Evolutionary conservation across 2,113 vertebrate species (phyloP).

Genomic region (Dipodomys ordii): DNA sequence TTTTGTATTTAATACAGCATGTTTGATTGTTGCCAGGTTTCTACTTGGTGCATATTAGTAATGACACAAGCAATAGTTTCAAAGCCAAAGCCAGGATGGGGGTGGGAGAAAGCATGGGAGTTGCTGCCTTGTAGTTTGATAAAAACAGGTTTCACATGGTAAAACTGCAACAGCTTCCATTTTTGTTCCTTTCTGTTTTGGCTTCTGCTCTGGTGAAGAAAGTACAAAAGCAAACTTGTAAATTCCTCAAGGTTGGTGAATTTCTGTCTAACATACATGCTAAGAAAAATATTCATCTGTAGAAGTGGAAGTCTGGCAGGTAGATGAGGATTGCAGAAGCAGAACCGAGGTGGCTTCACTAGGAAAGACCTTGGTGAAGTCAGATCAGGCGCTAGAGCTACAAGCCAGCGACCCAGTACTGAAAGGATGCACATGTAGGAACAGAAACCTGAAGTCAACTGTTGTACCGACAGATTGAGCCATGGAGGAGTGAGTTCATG

Average conservation of each 20-base stretch:
- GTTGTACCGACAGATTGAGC: not conserved
- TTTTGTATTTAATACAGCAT: conserved; percentile 45
- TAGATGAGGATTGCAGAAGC: not conserved
- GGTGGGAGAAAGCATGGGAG: not conserved
- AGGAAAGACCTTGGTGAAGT: not conserved
- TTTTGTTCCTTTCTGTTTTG: not conserved
- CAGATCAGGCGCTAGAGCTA: not conserved
- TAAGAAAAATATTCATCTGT: not conserved
- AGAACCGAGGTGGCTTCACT: too few species aligned
- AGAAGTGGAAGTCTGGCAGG: not conserved
- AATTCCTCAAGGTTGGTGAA: not conserved
- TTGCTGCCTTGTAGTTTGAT: not conserved
- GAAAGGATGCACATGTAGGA: not conserved
- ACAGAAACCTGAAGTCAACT: not conserved
- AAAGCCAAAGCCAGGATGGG: conserved; percentile 16
- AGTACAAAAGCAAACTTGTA: not conserved
- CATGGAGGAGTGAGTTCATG: not conserved
- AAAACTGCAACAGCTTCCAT: not conserved
- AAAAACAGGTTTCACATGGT: not conserved
- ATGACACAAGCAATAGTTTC: conserved; percentile 44
- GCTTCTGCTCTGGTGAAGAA: not conserved
- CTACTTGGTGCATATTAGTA: conserved; percentile 58
- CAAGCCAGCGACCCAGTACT: not conserved
- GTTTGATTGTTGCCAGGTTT: conserved; percentile 44
- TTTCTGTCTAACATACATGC: not conserved